Base-by-base conservation (phyloP, 2,797 vertebrate genomes). In the Eulemur coronatus region DNA sequence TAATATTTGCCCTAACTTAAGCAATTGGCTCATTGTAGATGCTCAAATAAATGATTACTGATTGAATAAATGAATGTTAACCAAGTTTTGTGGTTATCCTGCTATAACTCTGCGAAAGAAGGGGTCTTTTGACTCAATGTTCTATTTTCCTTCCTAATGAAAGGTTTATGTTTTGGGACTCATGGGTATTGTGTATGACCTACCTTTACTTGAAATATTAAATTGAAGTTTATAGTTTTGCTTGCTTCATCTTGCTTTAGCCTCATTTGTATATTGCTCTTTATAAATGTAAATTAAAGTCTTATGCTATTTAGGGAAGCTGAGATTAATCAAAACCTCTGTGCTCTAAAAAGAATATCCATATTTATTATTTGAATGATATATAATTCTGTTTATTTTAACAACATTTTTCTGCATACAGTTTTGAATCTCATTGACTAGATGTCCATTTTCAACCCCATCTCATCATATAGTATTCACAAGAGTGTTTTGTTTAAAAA, bases 401-500 rank as follows among this genome's bases (percentile, higher is more conserved):
- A 95, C 82, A 92, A 59, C 35, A 81, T 90, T 97, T 97, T 94
- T 98, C 90, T 94, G 81, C 96, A 92, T 91, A 89, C 93, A 84
- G 14, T 78, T 98, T 97, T 97, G 95, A 98, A 98, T 97, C 91
- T 95, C 98, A 98, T 91, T 96, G 95, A 96, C 91, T 96, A 75
- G 72, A 96, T 97, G 97, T 98, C 97, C 96, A 97, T 98, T 98
- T 98, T 97, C 96, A 98, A 96, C 92, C 10, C 59, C 46, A 82
- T 91, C 76, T 95, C 94, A 95, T 96, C 95, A 89, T 93, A 0
- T 97, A 98, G 92, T 98, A 98, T 98, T 98, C 98, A 98, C 96
- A 92, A 88, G 98, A 97, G 98, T 98, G 94, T 98, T 98, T 98
- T 98, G 97, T 98, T 98, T 98, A 98, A 99, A 98, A 99, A 99